Percentiles rank a stretch among this genome's conserved stretches.
Conservation (phyloP, 2,113 vertebrate genomes). For the Trogon melanurus region DNA sequence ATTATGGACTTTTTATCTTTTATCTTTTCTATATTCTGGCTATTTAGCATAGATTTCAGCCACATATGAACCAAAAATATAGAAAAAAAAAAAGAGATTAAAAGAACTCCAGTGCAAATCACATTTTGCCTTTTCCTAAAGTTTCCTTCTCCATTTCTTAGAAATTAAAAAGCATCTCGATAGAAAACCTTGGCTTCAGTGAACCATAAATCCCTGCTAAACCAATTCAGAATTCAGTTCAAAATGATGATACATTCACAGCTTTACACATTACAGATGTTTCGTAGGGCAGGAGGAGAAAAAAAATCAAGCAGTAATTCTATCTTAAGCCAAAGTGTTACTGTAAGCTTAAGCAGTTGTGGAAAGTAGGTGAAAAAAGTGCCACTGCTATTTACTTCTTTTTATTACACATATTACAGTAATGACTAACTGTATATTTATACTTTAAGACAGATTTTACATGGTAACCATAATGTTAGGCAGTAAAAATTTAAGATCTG, state of each 20-base stretch:
- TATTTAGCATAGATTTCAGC: slow-evolving; percentile 12
- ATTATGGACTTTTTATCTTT: not conserved
- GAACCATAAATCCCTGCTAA: not conserved
- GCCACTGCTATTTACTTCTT: not conserved
- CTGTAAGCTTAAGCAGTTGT: not conserved
- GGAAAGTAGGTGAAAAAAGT: not conserved
- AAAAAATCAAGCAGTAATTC: not conserved
- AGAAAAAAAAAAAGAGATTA: not conserved
- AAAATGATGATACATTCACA: not conserved
- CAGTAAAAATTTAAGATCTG: not conserved
- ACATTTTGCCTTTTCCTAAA: not conserved
- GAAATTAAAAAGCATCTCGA: not conserved
- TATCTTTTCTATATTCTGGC: not conserved
- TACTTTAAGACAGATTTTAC: not conserved
- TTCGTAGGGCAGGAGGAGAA: not conserved
- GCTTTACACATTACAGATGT: not conserved
- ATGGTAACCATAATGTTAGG: not conserved
- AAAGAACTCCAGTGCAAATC: not conserved
- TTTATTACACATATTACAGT: not conserved
- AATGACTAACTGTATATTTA: not conserved
- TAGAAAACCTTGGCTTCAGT: not conserved
- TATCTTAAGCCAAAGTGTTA: not conserved
- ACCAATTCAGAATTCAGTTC: not conserved
- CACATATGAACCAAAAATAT: not conserved
- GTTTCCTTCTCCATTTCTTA: not conserved